Conservation (phyloP, 2,888 invertebrate genomes). For the Nineta flava region DNA sequence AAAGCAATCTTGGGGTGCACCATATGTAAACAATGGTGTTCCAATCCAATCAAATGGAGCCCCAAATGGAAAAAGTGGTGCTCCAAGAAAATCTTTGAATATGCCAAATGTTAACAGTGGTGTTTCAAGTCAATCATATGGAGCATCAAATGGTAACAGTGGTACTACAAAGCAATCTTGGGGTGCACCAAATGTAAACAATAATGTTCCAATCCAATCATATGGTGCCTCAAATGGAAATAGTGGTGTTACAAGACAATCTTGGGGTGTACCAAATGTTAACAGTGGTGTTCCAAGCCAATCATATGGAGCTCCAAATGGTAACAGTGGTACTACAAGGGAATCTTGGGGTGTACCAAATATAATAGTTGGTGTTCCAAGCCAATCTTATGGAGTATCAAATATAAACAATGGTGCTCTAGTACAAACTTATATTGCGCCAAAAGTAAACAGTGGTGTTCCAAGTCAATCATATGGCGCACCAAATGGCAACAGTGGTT, state of each 20-base stretch:
- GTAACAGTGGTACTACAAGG: background rate
- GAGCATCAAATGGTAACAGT: background rate
- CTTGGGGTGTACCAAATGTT: background rate
- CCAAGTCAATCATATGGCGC: conserved; percentile 1
- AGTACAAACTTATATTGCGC: background rate
- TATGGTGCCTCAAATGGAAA: background rate
- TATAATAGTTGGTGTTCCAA: background rate
- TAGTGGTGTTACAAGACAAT: background rate
- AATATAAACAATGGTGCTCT: background rate
- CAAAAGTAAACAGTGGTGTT: background rate
- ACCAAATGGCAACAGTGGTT: background rate
- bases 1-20: background rate
- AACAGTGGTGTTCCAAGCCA: background rate
- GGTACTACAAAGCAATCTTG: background rate
- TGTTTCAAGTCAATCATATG: background rate
- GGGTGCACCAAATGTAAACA: background rate
- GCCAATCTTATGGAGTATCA: background rate
- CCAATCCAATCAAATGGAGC: no score
- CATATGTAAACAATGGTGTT: background rate
- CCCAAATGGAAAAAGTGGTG: no score
- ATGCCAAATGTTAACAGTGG: no score
- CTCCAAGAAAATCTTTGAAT: no score
- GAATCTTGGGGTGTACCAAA: background rate
- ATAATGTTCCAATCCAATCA: background rate
- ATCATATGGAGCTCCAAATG: background rate